These are phyloP conservation scores for Lophochroa leadbeateri DNA, from an alignment of 2,113 vertebrate genomes.

Conservation along the genomic window DNA sequence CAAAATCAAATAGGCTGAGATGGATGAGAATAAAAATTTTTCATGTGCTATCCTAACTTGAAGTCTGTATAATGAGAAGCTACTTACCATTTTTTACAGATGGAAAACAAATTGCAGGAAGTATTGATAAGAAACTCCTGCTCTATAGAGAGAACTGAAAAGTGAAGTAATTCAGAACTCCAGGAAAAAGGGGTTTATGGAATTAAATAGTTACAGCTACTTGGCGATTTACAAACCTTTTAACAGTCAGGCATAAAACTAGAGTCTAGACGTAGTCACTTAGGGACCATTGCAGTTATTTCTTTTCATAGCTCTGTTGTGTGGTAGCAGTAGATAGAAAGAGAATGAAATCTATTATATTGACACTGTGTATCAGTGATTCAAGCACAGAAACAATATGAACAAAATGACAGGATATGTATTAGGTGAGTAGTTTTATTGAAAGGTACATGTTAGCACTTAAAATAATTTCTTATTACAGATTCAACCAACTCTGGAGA, in stretches of 20 bases:
- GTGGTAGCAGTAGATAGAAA: conserved; percentile 1
- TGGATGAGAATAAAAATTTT: background rate
- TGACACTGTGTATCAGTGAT: background rate
- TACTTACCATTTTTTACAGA: background rate
- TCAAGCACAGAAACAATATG: background rate
- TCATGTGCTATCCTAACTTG: background rate
- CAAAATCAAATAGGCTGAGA: background rate
- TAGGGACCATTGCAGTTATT: conserved; percentile 28
- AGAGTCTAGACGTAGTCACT: background rate
- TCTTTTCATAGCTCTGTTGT: conserved; percentile 11
- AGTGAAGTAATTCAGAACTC: background rate
- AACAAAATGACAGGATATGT: conserved; percentile 10
- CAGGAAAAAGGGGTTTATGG: background rate
- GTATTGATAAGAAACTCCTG: background rate
- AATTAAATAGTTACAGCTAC: conserved; percentile 9
- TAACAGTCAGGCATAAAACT: background rate
- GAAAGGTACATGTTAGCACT: conserved; percentile 6
- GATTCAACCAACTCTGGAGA: conserved; percentile 98
- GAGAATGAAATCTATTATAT: conserved; percentile 4
- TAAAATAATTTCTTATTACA: conserved; percentile 74
- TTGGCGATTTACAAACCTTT: conserved; percentile 41
- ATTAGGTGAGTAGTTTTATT: conserved; percentile 5
- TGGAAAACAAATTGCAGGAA: background rate
- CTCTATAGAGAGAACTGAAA: background rate
- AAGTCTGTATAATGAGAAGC: background rate